Conservation (phyloP, 1,140 invertebrate species). For the Rhizoglyphus robini region DNA sequence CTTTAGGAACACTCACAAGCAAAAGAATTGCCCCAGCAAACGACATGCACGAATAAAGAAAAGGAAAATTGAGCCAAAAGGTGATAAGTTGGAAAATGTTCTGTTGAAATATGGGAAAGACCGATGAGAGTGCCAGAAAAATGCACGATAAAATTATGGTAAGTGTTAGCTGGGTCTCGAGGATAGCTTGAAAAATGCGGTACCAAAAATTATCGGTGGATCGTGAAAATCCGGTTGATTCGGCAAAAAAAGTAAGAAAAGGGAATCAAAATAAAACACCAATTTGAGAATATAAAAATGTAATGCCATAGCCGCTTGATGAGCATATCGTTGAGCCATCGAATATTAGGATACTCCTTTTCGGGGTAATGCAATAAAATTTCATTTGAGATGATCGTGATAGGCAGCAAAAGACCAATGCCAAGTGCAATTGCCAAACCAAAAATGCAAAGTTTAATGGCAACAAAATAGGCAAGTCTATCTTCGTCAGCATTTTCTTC, state of each 20-base stretch:
- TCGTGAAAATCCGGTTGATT: too few species aligned
- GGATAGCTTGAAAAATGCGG: too few species aligned
- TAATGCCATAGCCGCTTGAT: too few species aligned
- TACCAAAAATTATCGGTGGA: too few species aligned
- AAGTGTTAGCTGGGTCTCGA: too few species aligned
- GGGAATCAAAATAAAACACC: constrained; percentile 84
- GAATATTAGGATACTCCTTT: too few species aligned
- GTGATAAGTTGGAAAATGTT: constrained; percentile 44
- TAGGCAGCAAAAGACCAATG: constrained; percentile 84
- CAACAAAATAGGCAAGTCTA: constrained; percentile 29
- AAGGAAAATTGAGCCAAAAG: too few species aligned
- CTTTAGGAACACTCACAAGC: constrained; percentile 82
- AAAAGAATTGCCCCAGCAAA: constrained; percentile 83
- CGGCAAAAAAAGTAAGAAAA: constrained; percentile 96
- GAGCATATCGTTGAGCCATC: too few species aligned
- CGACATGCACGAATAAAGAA: constrained; percentile 95
- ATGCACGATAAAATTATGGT: constrained; percentile 23
- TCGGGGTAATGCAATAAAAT: constrained; percentile 61
- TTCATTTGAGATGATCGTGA: constrained; percentile 94
- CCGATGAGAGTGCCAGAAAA: constrained; percentile 1
- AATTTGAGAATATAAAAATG: constrained; percentile 93
- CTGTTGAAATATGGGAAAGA: too few species aligned
- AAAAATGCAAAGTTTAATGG: constrained; percentile 80
- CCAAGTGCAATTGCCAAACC: too few species aligned
- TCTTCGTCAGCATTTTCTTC: not conserved